Conservation (phyloP, 1,140 invertebrate species). For the Aphaenogaster rudis region DNA sequence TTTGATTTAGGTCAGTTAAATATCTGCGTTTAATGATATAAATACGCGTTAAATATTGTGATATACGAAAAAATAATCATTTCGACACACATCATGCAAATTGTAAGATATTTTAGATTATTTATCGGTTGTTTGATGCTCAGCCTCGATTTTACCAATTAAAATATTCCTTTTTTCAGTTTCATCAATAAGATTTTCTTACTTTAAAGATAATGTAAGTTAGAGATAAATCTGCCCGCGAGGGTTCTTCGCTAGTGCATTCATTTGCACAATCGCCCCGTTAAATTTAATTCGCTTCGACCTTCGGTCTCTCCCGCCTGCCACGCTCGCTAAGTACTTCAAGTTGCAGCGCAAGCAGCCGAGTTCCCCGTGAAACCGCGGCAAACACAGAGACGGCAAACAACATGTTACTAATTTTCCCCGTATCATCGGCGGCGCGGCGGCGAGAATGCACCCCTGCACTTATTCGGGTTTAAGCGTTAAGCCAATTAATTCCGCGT, state of each 20-base stretch:
- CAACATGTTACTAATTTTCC: constrained; percentile 49
- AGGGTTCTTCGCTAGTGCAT: not conserved
- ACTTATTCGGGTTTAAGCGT: constrained; percentile 32
- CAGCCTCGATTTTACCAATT: not conserved
- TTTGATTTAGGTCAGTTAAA: not conserved
- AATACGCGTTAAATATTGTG: not conserved
- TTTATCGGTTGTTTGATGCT: not conserved
- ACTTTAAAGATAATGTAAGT: not conserved
- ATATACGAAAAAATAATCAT: not conserved
- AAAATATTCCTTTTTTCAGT: not conserved
- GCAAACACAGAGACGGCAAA: constrained; percentile 36
- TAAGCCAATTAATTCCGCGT: constrained; percentile 41
- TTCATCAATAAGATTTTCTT: not conserved
- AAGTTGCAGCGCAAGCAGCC: constrained; percentile 42
- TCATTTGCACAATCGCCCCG: constrained; percentile 38
- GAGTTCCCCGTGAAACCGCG: constrained; percentile 30
- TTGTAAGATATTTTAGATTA: not conserved
- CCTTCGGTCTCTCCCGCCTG: constrained; percentile 25
- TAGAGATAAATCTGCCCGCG: not conserved
- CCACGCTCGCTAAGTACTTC: constrained; percentile 29
- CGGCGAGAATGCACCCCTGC: not conserved
- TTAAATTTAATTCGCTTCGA: constrained; percentile 58
- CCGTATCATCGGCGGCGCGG: not conserved
- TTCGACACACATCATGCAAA: not conserved
- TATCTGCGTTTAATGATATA: not conserved